Base-by-base conservation (phyloP, 2,888 invertebrate genomes). In the Timema podura region DNA sequence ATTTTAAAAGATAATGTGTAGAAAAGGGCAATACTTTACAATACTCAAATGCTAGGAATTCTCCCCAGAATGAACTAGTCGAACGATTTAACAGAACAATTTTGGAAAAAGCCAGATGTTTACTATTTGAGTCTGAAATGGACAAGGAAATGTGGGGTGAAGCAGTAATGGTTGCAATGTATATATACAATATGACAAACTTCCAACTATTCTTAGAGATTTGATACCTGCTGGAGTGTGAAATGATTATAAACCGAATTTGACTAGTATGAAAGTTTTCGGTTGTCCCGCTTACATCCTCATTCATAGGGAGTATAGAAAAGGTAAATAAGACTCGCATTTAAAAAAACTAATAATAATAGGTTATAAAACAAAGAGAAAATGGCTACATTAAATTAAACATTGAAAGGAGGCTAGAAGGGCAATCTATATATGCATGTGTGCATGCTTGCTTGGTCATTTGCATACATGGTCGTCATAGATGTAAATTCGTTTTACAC, bases 71-170 rank as follows among this genome's bases (percentile, higher is more conserved):
- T 49, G 49, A 11, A 10, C 49, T 49, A 10, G 49, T 11, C 9
- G 9, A 54, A 11, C 7, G 54, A 7, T 54, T 54, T 54, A 54
- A 6, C 54, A 54, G 10, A 54, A 8, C 54, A 13, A 54, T 54
- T 54, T 7, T 54, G 16, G 6, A 9, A 7, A 54, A 54, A 54
- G 54, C 7, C n/a, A 54, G 54, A 13, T 54, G 54, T 54, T 54
- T 54, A 16, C 16, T 54, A 54, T 54, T 54, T 54, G 54, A 54
- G 9, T 54, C 54, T 13, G 54, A 54, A 54, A 13, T 54, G n/a
- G n/a, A 54, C n/a, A 54, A 54, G n/a, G 7, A 54, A 54, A 13
- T 54, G 54, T 54, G 54, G 54, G 11, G 54, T 54, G 54, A 54
- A 11, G 54, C 54, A 5, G 54, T 54, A 7, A 8, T 54, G n/a